Conservation (phyloP, 2,797 vertebrate genomes). For the Cyclura pinguis region DNA sequence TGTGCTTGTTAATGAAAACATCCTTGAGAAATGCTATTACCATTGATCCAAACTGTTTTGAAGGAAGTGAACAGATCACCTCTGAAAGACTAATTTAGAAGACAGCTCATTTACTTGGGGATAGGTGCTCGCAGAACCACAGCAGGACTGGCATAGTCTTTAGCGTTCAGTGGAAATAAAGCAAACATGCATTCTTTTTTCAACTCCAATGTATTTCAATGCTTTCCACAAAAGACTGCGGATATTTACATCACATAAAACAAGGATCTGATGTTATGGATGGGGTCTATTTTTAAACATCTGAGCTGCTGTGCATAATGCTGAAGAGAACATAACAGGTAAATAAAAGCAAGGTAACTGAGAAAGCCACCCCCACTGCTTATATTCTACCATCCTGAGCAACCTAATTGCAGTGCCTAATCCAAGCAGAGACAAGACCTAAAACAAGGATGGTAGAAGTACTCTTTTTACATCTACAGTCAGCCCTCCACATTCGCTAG, state of each 20-base stretch:
- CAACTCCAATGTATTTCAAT: not conserved
- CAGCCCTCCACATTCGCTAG: too few species aligned
- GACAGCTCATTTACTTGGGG: not conserved
- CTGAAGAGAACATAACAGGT: not conserved
- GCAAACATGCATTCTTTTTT: not conserved
- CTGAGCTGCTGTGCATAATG: not conserved
- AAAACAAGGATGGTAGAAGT: not conserved
- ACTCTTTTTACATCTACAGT: not conserved
- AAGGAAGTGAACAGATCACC: not conserved
- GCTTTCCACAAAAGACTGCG: not conserved
- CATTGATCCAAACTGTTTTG: not conserved
- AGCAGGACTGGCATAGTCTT: not conserved
- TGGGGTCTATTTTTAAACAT: not conserved
- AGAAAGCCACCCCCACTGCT: not conserved
- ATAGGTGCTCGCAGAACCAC: not conserved
- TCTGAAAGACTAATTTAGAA: not conserved
- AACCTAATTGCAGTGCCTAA: not conserved
- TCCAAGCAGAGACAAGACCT: not conserved
- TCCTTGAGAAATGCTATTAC: not conserved
- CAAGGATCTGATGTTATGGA: not conserved
- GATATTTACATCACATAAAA: not conserved
- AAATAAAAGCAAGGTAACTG: conserved; percentile 19
- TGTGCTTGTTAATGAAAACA: not conserved
- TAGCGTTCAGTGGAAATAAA: not conserved
- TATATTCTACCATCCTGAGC: not conserved